Conservation (phyloP, 2,888 invertebrate genomes). For the Cephus runcator region DNA sequence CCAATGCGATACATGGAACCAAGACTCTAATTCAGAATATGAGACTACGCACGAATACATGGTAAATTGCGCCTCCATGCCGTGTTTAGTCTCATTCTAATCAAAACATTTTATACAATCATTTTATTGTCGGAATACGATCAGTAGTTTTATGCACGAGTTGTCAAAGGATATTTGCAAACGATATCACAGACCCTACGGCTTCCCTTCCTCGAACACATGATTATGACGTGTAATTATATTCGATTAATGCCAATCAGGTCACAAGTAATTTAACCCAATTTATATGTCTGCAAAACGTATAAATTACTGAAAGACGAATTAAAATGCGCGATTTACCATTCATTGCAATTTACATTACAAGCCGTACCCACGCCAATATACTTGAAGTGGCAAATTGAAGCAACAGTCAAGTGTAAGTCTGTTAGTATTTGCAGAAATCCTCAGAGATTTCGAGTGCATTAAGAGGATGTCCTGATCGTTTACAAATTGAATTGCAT, state of each 20-base stretch:
- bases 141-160: background rate
- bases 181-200: background rate
- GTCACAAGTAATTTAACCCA: background rate
- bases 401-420: background rate
- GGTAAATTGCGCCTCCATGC: background rate
- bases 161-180: background rate
- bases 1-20: background rate
- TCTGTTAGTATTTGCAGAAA: background rate
- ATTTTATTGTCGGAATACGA: background rate
- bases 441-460: background rate
- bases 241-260: too few relatives aligned
- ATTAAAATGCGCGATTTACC: background rate
- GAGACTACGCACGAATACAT: background rate
- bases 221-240: too few relatives aligned
- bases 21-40: background rate
- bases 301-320: background rate
- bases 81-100: background rate
- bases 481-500: slow-evolving; percentile 12
- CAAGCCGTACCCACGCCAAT: background rate
- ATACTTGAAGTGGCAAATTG: background rate
- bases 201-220: too few relatives aligned
- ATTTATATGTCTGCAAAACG: background rate
- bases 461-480: background rate
- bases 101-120: background rate
- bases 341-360: background rate